These are phyloP conservation scores for Sebastes ruberrimus DNA, from an alignment of 2,797 vertebrate genomes.

Conservation along the genomic window DNA sequence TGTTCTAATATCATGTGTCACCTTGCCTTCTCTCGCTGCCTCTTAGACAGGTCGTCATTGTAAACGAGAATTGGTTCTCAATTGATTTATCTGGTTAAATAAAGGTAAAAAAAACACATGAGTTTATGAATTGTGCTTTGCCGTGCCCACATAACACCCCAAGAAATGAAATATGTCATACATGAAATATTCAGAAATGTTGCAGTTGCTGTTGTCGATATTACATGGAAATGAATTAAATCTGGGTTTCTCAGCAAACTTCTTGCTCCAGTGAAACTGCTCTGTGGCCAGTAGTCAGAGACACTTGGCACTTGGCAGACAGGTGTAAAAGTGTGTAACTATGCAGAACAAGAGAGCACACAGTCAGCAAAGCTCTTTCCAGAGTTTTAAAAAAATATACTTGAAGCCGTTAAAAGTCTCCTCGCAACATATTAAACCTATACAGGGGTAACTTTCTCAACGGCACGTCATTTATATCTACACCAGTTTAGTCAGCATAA, in stretches of 20 bases:
- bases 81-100: too few species aligned
- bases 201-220: not conserved
- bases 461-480: not conserved
- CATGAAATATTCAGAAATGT: not conserved
- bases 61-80: too few species aligned
- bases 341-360: slow-evolving; percentile 14
- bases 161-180: not conserved
- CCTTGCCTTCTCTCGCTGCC: too few species aligned
- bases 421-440: not conserved
- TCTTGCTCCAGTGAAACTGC: not conserved
- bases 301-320: slow-evolving; percentile 4
- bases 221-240: not conserved
- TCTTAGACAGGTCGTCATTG: too few species aligned
- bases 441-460: not conserved
- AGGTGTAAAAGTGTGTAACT: slow-evolving; percentile 39
- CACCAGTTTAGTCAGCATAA: slow-evolving; percentile 2
- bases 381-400: not conserved
- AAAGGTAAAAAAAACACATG: not conserved
- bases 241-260: not conserved
- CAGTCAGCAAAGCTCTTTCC: slow-evolving; percentile 12
- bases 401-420: slow-evolving; percentile 4
- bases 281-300: slow-evolving; percentile 3
- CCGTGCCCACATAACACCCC: not conserved
- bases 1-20: too few species aligned
- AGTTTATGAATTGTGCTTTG: not conserved